Evolutionary conservation across 2,888 invertebrate genomes (phyloP).

Genomic region (Ptilodon capucinus): DNA sequence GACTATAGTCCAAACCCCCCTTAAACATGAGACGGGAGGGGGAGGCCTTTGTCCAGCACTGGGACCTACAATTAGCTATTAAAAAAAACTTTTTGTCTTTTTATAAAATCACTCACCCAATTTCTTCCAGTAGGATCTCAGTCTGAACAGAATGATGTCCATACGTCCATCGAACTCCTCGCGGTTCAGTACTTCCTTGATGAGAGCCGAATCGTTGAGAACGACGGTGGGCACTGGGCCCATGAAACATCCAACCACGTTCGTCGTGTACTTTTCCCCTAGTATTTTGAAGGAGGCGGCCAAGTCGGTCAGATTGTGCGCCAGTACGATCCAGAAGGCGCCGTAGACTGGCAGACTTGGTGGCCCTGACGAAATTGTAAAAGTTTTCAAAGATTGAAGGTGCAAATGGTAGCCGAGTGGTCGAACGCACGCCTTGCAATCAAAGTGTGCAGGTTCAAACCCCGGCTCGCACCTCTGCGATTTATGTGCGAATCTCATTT

Average conservation of each 20-base stretch:
- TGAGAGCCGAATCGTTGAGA: conserved; percentile 76
- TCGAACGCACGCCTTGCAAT: too few relatives aligned
- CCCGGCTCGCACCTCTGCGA: too few relatives aligned
- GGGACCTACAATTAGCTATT: too few relatives aligned
- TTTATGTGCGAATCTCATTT: too few relatives aligned
- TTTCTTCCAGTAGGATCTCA: conserved; percentile 80
- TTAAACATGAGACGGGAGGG: too few relatives aligned
- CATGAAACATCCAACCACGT: conserved; percentile 82
- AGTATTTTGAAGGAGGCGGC: conserved; percentile 75
- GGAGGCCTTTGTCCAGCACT: too few relatives aligned
- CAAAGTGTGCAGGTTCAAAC: too few relatives aligned
- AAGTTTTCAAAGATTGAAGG: too few relatives aligned
- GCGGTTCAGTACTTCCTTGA: conserved; percentile 82
- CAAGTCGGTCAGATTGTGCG: conserved; percentile 76
- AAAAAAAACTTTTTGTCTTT: too few relatives aligned
- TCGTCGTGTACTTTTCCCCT: conserved; percentile 82
- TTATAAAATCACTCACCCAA: conserved; percentile 78
- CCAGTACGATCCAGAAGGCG: conserved; percentile 82
- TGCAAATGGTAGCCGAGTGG: too few relatives aligned
- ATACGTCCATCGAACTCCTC: conserved; percentile 85
- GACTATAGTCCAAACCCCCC: too few relatives aligned
- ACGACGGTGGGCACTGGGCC: conserved; percentile 76
- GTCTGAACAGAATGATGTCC: conserved; percentile 65
- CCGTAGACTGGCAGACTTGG: conserved; percentile 84
- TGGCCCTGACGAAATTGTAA: conserved; percentile 79